phyloP scores from a whole-genome alignment of 2,113 vertebrate species.

The Scomber colias region DNA sequence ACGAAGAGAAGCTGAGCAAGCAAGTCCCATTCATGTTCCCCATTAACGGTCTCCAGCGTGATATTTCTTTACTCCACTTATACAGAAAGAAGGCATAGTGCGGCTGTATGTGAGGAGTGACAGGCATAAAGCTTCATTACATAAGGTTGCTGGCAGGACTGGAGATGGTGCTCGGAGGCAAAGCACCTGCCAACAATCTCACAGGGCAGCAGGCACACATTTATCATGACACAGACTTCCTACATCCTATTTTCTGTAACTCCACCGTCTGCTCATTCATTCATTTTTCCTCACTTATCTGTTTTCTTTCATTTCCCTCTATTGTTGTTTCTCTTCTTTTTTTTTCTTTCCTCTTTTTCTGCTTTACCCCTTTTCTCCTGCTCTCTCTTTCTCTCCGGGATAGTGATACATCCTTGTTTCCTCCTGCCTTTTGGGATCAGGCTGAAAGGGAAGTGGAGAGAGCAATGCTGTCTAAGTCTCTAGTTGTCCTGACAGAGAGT shows the following conservation, averaged over 20 bases:
- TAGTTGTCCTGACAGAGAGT: slow-evolving; percentile 50
- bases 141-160: slow-evolving; percentile 72
- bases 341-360: background rate
- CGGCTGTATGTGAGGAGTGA: slow-evolving; percentile 41
- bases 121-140: slow-evolving; percentile 69
- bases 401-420: slow-evolving; percentile 47
- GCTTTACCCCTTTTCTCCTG: background rate
- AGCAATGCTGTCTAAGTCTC: slow-evolving; percentile 49
- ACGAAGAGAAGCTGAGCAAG: slow-evolving; percentile 43
- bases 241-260: slow-evolving; percentile 29
- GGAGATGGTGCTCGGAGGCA: slow-evolving; percentile 40
- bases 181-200: slow-evolving; percentile 63
- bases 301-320: slow-evolving; percentile 7
- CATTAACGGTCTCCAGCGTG: slow-evolving; percentile 27
- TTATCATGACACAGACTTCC: slow-evolving; percentile 47
- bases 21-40: slow-evolving; percentile 46
- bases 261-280: slow-evolving; percentile 45
- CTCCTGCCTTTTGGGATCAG: slow-evolving; percentile 54
- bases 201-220: slow-evolving; percentile 54
- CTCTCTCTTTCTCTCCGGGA: slow-evolving; percentile 22
- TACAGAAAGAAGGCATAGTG: slow-evolving; percentile 18
- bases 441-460: slow-evolving; percentile 50
- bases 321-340: slow-evolving; percentile 11
- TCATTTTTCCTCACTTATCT: slow-evolving; percentile 21
- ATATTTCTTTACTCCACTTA: slow-evolving; percentile 29